Conservation (phyloP, 2,888 invertebrate species). For the Anoplius nigerrimus region DNA sequence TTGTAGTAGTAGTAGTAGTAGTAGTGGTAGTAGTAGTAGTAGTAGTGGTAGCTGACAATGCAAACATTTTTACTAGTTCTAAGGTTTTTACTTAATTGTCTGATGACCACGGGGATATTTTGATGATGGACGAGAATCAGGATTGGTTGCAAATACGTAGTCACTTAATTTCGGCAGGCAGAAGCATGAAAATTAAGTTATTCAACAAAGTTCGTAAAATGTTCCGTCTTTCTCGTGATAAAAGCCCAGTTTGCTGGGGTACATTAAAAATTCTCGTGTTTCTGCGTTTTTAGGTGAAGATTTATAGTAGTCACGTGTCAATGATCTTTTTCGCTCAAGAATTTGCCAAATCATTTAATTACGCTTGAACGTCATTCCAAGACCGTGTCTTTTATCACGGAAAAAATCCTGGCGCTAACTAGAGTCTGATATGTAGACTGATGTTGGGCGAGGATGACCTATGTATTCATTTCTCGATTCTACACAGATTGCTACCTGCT, state of each 20-base stretch:
- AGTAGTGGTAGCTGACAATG: conserved; percentile 42
- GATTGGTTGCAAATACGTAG: not conserved
- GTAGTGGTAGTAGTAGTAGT: conserved; percentile 15
- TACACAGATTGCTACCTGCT: conserved; percentile 33
- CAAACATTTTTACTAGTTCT: conserved; percentile 39
- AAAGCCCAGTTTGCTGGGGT: not conserved
- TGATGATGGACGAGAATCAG: not conserved
- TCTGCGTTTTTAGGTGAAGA: not conserved
- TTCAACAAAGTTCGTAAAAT: too few species aligned
- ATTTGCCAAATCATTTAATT: not conserved
- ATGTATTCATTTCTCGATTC: conserved; percentile 42
- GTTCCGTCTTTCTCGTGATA: not conserved
- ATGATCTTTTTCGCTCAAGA: not conserved
- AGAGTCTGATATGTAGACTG: conserved; percentile 67
- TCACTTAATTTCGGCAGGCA: not conserved
- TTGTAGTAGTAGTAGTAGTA: conserved; percentile 15
- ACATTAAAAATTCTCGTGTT: not conserved
- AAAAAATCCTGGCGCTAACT: conserved; percentile 32
- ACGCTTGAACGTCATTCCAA: too few species aligned
- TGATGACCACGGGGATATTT: not conserved
- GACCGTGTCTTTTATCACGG: conserved; percentile 1
- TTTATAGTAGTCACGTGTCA: conserved; percentile 9
- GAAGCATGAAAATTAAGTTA: too few species aligned
- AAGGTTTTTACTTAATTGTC: conserved; percentile 21
- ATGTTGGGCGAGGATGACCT: conserved; percentile 54